Percentiles rank a stretch among this genome's conserved stretches.
These are phyloP conservation scores for Drosophila fulvimacula DNA, from an alignment of 2,888 invertebrate genomes.

Conservation along the genomic window DNA sequence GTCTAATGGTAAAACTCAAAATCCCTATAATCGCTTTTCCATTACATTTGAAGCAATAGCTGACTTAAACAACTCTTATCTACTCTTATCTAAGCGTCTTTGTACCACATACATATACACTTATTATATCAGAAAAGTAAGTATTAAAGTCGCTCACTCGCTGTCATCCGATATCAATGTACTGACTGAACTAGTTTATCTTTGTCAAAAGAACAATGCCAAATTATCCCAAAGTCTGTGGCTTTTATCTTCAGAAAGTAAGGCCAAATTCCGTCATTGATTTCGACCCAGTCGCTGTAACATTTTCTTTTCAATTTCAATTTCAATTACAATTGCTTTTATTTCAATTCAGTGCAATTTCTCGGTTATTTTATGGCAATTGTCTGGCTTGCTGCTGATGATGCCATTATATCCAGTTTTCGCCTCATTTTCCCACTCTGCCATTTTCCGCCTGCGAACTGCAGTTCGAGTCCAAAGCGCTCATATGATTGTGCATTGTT, in stretches of 20 bases:
- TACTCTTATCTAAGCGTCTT: neutral
- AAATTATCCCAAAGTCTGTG: constrained; percentile 11
- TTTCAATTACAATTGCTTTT: constrained; percentile 68
- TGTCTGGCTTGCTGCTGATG: constrained; percentile 47
- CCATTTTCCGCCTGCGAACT: constrained; percentile 16
- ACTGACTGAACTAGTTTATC: neutral
- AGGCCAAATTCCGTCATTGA: constrained; percentile 17
- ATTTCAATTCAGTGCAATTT: constrained; percentile 62
- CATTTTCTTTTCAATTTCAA: constrained; percentile 48
- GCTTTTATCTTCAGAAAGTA: neutral
- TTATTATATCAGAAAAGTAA: neutral
- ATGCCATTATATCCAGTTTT: constrained; percentile 18
- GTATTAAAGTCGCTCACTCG: neutral
- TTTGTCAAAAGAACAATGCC: constrained; percentile 9
- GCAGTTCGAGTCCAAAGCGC: constrained; percentile 38
- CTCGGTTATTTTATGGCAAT: constrained; percentile 61
- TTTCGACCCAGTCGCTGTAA: constrained; percentile 12
- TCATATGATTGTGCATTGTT: constrained; percentile 62
- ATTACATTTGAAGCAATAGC: neutral
- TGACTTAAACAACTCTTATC: neutral
- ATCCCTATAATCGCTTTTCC: neutral
- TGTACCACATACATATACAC: neutral
- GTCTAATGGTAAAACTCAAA: neutral
- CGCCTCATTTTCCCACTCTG: neutral
- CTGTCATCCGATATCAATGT: neutral